phyloP scores from a whole-genome alignment of 2,797 vertebrate species.

The Hypotaenidia philippensis region DNA sequence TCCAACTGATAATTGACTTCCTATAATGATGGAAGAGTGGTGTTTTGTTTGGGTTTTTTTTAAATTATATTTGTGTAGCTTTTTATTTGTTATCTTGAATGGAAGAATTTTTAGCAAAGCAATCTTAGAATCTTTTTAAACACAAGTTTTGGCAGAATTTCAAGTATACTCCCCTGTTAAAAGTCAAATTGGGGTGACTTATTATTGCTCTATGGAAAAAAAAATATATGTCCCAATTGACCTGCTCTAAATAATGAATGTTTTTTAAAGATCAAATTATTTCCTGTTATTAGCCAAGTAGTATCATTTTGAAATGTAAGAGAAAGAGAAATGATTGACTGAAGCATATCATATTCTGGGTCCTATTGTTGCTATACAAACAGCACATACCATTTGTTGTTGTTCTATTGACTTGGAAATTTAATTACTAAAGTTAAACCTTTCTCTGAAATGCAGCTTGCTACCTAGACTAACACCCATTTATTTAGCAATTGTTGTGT shows the following conservation, averaged over 20 bases:
- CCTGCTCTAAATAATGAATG: neutral
- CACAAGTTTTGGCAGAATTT: conserved; percentile 9
- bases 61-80: neutral
- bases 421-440: neutral
- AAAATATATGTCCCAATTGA: neutral
- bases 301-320: neutral
- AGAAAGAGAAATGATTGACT: neutral
- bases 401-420: neutral
- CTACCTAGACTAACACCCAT: neutral
- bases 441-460: neutral
- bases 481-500: neutral
- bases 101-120: neutral
- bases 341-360: neutral
- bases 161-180: neutral
- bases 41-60: neutral
- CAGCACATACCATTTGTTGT: neutral
- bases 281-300: neutral
- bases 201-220: neutral
- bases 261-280: neutral
- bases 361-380: neutral
- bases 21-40: neutral
- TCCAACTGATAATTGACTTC: conserved; percentile 15
- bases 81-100: neutral
- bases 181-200: neutral
- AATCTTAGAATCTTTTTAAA: conserved; percentile 19